phyloP scores from a whole-genome alignment of 2,113 vertebrate species.

The Micromys minutus region DNA sequence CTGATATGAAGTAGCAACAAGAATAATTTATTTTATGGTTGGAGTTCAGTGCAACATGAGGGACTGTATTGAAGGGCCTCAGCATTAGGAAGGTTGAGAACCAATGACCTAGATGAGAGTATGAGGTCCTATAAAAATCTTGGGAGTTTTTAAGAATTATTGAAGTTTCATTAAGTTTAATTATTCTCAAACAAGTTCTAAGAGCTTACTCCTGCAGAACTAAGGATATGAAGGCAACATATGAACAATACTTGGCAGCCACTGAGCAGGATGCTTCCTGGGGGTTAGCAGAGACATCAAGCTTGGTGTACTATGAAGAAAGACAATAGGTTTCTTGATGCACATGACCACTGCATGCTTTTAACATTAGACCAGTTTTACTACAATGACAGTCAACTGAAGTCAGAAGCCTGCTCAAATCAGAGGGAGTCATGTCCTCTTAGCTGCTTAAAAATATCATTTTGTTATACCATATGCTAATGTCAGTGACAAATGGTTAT shows the following conservation, averaged over 20 bases:
- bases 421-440: constrained; percentile 72
- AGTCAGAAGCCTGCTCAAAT: constrained; percentile 70
- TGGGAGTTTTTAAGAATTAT: constrained; percentile 57
- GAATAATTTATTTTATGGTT: background rate
- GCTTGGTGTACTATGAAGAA: constrained; percentile 78
- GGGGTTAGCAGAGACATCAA: constrained; percentile 82
- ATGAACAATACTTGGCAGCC: constrained; percentile 84
- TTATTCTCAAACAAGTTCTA: constrained; percentile 63
- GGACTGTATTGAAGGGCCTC: background rate
- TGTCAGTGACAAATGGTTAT: constrained; percentile 80
- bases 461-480: constrained; percentile 80
- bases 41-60: background rate
- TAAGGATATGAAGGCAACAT: constrained; percentile 77
- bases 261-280: constrained; percentile 80
- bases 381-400: constrained; percentile 74
- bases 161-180: constrained; percentile 56
- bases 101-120: background rate
- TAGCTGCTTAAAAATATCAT: constrained; percentile 80
- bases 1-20: background rate
- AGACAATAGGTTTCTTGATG: constrained; percentile 82
- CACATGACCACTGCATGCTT: constrained; percentile 78
- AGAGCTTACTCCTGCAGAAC: constrained; percentile 77
- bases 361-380: constrained; percentile 69
- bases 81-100: background rate
- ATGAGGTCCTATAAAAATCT: background rate